A percentile compares a stretch with the other conserved stretches of the same genome.
phyloP scores from a whole-genome alignment of 1,140 invertebrate species.

The Plectrocnemia conspersa region DNA sequence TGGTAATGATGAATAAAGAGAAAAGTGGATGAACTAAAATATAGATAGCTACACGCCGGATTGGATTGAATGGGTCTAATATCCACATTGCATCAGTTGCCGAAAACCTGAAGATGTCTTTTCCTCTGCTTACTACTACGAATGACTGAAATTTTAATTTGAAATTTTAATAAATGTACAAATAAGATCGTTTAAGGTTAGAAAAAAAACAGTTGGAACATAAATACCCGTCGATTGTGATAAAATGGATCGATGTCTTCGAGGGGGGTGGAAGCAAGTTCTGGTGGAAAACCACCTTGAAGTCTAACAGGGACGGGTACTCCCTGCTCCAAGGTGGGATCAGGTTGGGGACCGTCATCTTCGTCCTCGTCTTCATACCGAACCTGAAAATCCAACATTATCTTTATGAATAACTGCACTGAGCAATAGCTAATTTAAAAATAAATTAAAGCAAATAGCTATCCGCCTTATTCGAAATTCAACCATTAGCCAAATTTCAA shows the following conservation, averaged over 20 bases:
- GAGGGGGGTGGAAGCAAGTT: slow-evolving; percentile 87
- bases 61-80: slow-evolving; percentile 94
- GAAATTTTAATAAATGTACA: background rate
- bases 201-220: background rate
- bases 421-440: no score
- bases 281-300: slow-evolving; percentile 83
- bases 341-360: slow-evolving; percentile 91
- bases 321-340: slow-evolving; percentile 88
- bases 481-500: background rate
- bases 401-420: no score
- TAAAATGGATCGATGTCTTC: slow-evolving; percentile 94
- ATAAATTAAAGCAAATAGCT: no score
- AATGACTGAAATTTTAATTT: slow-evolving; percentile 88
- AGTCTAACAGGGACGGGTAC: slow-evolving; percentile 82
- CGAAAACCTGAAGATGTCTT: slow-evolving; percentile 98
- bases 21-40: slow-evolving; percentile 97
- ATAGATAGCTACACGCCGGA: slow-evolving; percentile 94
- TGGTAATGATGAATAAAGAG: slow-evolving; percentile 96
- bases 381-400: slow-evolving; percentile 60
- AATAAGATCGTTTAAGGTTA: no score
- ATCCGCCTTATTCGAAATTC: no score
- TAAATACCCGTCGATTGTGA: slow-evolving; percentile 81
- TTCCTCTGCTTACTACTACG: slow-evolving; percentile 96
- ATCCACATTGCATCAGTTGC: slow-evolving; percentile 93
- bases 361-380: slow-evolving; percentile 94